Evolutionary conservation across 1,140 invertebrate genomes (phyloP), one percentile per base, ranked within the genome.

Genomic region (Drosophila serrata): DNA sequence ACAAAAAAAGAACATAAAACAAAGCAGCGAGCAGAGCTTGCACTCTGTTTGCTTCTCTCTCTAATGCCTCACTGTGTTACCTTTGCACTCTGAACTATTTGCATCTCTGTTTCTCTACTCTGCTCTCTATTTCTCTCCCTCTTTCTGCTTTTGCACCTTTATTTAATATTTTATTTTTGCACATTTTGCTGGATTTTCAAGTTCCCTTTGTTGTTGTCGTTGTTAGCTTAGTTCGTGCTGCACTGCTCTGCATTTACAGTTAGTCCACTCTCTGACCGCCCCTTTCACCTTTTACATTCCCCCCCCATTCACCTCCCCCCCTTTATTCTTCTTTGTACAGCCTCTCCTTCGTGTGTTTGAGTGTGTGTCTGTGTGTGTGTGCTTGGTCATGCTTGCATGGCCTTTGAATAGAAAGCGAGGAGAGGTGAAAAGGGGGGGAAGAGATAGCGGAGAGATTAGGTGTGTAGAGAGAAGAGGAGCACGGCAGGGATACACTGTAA

Each of bases 161-260:
- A 40, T 78, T 67, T 68, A 49, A 67, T 79, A 79, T 79, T 79
- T 79, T 79, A 79, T 79, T 79, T 79, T 79, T 79, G 77, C 68
- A 67, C 77, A 79, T 79, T 79, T 79, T 79, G 77, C 75, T 33
- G 75, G 56, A 79, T 61, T 79, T n/a, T 79, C 61, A 79, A 79
- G 68, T 67, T 64, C 29, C 55, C 63, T 62, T 56, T 33, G 24
- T 4, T 39, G 57, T 60, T 68, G 24, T 60, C 69, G 65, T 37
- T 69, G 60, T 45, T 67, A 45, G 65, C 17, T 68, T 69, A 67
- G 65, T 69, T 55, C 62, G 46, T 67, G 27, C 56, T 64, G 75
- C 43, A 42, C 59, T 80, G 59, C 43, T 77, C 75, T 79, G 76
- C 75, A 79, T 79, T 79, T 79, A 79, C 75, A 79, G 76, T 79